phyloP scores from a whole-genome alignment of 37 sponge, comb jelly and placozoan genomes.

The Spongilla lacustris region DNA sequence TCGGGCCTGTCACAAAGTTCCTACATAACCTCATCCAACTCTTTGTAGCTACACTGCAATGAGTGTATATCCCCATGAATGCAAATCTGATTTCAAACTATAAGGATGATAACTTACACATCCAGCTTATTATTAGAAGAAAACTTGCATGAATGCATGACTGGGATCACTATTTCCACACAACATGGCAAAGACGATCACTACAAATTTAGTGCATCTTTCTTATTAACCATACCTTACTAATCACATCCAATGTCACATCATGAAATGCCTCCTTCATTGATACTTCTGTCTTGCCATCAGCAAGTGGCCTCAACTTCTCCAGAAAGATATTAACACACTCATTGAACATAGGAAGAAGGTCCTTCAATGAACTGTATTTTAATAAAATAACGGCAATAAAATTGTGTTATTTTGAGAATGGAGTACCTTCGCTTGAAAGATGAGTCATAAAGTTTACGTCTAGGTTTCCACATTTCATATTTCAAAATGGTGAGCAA shows the following conservation, averaged over 20 bases:
- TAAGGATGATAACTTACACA: no score
- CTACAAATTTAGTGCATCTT: no score
- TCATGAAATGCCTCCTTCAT: not conserved
- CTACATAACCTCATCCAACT: no score
- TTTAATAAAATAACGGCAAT: not conserved
- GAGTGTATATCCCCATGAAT: no score
- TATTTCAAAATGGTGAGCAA: constrained; percentile 8
- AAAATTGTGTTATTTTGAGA: no score
- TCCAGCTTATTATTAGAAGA: no score
- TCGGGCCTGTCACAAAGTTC: no score
- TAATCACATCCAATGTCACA: not conserved
- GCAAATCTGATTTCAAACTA: no score
- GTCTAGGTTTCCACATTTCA: constrained; percentile 11
- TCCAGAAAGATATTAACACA: not conserved
- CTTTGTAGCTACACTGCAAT: no score
- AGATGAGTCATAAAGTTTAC: constrained; percentile 4
- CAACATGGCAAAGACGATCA: no score
- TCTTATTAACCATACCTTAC: not conserved
- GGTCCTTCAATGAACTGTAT: not conserved
- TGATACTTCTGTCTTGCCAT: constrained; percentile 3
- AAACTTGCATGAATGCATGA: no score
- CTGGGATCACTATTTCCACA: no score
- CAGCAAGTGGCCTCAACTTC: not conserved
- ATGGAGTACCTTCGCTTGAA: constrained; percentile 11
- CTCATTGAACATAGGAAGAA: not conserved